Evolutionary conservation across 2,888 invertebrate species (phyloP).

Genomic region (Pomacea canaliculata): DNA sequence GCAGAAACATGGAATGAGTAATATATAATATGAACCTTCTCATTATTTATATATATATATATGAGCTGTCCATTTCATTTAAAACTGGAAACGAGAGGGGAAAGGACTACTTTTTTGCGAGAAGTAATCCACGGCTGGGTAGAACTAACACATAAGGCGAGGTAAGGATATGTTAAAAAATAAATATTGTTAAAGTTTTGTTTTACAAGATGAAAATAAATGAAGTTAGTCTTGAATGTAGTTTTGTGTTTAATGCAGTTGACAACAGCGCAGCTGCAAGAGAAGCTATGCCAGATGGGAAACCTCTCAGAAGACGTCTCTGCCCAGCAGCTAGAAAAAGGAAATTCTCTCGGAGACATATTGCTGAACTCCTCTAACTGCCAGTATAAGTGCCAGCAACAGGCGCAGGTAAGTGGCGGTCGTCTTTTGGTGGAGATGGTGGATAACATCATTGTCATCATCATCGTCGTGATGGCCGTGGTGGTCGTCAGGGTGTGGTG

Average conservation of each 20-base stretch:
- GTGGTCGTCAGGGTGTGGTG: no score
- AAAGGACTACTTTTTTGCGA: no score
- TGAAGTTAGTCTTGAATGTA: no score
- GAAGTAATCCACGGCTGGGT: no score
- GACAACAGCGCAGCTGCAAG: neutral
- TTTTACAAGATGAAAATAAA: no score
- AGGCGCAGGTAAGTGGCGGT: neutral
- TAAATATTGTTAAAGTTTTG: neutral
- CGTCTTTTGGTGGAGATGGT: neutral
- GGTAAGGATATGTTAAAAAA: neutral
- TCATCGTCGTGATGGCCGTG: no score
- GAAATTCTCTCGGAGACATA: neutral
- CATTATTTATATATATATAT: no score
- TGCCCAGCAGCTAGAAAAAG: neutral
- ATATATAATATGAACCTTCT: no score
- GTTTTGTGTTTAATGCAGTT: neutral
- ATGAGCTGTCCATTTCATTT: no score
- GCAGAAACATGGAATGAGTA: no score
- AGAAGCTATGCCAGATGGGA: neutral
- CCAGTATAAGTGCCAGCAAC: neutral
- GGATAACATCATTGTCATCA: no score
- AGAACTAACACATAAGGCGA: neutral
- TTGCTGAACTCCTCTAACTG: neutral
- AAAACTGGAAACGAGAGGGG: no score
- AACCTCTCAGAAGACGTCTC: slow-evolving; percentile 1